Conservation (phyloP, 2,888 invertebrate species). For the Leistus spinibarbis region DNA sequence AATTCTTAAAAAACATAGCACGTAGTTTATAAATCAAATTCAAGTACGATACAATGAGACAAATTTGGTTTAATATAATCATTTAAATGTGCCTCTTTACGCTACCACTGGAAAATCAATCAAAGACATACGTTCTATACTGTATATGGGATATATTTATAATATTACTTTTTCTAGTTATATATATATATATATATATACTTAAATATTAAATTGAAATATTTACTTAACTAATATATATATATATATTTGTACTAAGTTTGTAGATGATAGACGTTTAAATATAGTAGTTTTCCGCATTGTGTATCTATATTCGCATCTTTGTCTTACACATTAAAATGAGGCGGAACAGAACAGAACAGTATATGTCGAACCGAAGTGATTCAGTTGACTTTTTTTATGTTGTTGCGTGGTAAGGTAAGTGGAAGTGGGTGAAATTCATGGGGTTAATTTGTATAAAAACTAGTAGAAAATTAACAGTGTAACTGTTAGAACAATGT, state of each 20-base stretch:
- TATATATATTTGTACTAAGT: neutral
- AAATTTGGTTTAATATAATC: neutral
- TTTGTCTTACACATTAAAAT: neutral
- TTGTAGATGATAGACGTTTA: neutral
- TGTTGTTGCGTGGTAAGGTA: neutral
- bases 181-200: neutral
- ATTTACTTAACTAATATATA: neutral
- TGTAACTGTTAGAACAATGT: neutral
- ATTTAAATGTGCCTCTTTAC: neutral
- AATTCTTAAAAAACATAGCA: neutral
- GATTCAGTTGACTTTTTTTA: neutral
- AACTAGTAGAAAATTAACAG: neutral
- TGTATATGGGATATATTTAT: neutral
- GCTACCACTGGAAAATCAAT: neutral
- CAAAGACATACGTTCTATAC: neutral
- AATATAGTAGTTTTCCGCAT: neutral
- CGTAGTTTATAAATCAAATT: neutral
- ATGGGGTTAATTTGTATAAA: neutral
- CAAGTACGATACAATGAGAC: neutral
- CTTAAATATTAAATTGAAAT: neutral
- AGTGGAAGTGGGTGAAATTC: neutral
- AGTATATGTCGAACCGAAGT: neutral
- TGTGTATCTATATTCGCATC: neutral
- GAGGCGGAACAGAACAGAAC: neutral
- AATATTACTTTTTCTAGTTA: neutral